Evolutionary conservation across 2,113 vertebrate genomes (phyloP).

Genomic region (Notiomystis cincta): DNA sequence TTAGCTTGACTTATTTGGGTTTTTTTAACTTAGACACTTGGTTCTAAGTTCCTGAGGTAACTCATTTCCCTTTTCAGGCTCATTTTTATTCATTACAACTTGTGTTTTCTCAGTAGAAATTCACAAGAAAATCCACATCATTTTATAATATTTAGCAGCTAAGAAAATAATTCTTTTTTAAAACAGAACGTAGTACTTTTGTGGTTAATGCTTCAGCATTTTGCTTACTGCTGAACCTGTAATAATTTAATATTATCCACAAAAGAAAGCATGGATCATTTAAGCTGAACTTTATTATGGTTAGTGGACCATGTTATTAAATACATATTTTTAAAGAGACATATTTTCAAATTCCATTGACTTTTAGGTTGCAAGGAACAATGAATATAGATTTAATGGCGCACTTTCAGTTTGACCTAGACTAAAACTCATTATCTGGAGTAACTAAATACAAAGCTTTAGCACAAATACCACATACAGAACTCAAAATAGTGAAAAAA

Average conservation of each 20-base stretch:
- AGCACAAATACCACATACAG: not conserved
- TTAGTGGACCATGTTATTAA: constrained; percentile 39
- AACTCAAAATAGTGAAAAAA: not conserved
- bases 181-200: not conserved
- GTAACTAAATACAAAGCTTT: not conserved
- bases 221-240: not conserved
- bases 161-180: not conserved
- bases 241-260: not conserved
- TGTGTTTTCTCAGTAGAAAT: not conserved
- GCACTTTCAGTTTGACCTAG: not conserved
- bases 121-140: not conserved
- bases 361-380: not conserved
- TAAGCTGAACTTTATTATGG: constrained; percentile 26
- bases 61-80: not conserved
- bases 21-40: not conserved
- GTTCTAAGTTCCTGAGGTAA: not conserved
- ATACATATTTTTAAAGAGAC: not conserved
- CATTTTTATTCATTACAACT: not conserved
- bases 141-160: not conserved
- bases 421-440: not conserved
- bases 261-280: not conserved
- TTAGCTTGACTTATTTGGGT: not conserved
- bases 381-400: not conserved
- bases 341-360: not conserved
- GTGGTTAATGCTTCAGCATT: not conserved